Percentiles rank a stretch among this genome's conserved stretches.
Evolutionary conservation across 2,797 vertebrate genomes (phyloP).

Genomic region (Lepilemur ruficaudatus): DNA sequence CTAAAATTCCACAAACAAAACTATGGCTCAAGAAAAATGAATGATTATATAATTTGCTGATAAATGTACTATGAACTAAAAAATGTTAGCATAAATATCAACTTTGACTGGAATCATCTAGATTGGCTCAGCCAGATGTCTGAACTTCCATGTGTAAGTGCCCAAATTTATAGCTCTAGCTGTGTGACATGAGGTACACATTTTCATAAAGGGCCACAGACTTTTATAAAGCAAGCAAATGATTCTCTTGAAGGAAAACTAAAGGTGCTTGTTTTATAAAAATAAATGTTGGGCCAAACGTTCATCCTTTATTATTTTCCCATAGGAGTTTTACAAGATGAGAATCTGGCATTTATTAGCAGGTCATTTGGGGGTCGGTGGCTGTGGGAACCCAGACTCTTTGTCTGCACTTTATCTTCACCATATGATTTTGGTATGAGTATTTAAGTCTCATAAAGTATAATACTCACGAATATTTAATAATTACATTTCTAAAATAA

Average conservation of each 20-base stretch:
- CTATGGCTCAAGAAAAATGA: constrained; percentile 12
- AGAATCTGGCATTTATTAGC: constrained; percentile 80
- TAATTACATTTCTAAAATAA: constrained; percentile 70
- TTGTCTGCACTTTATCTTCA: constrained; percentile 77
- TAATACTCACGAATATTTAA: constrained; percentile 76
- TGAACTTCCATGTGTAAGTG: neutral
- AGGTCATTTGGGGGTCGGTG: constrained; percentile 74
- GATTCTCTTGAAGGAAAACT: constrained; percentile 67
- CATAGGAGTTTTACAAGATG: constrained; percentile 73
- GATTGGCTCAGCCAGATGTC: constrained; percentile 12
- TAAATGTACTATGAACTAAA: constrained; percentile 18
- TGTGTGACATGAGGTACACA: constrained; percentile 30
- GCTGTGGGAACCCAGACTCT: constrained; percentile 76
- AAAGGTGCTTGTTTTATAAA: constrained; percentile 72
- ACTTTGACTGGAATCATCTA: constrained; percentile 45
- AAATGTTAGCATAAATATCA: constrained; percentile 30
- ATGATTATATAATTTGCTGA: constrained; percentile 24
- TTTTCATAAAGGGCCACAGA: constrained; percentile 67
- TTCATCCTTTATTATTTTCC: constrained; percentile 72
- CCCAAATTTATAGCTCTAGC: constrained; percentile 2
- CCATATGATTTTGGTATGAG: constrained; percentile 73
- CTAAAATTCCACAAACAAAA: constrained; percentile 57
- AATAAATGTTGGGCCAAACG: constrained; percentile 70
- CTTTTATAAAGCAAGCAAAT: constrained; percentile 58
- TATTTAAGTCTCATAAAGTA: constrained; percentile 64